Percentiles rank a stretch among this genome's conserved stretches.
phyloP scores from a whole-genome alignment of 1,140 invertebrate genomes.

The Pogonomyrmex barbatus region DNA sequence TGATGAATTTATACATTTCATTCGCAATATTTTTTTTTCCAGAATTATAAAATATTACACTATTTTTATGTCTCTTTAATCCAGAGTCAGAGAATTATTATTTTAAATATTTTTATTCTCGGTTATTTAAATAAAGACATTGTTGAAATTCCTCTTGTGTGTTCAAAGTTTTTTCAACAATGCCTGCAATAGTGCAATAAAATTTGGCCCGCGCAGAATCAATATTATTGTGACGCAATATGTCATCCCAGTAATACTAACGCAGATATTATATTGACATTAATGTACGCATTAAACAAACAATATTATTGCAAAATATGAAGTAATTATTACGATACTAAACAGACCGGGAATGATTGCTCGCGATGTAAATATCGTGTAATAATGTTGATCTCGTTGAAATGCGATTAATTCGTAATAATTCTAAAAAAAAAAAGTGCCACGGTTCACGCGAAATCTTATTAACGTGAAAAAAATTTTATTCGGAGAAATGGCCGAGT shows the following conservation, averaged over 20 bases:
- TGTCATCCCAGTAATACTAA: background rate
- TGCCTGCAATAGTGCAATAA: background rate
- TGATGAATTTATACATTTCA: background rate
- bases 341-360: no score
- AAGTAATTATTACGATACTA: no score
- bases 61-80: background rate
- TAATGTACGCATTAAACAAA: background rate
- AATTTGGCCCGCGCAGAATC: background rate
- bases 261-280: slow-evolving; percentile 11
- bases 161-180: background rate
- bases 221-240: background rate
- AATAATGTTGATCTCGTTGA: background rate
- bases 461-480: background rate
- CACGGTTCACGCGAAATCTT: background rate
- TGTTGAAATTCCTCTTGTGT: background rate
- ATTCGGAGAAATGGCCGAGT: background rate
- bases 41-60: background rate
- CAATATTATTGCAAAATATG: slow-evolving; percentile 18
- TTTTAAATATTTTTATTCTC: slow-evolving; percentile 14
- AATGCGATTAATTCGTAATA: background rate
- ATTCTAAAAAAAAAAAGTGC: background rate
- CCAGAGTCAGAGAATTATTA: background rate
- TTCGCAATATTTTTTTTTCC: background rate
- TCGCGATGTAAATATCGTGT: background rate
- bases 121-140: slow-evolving; percentile 7